Evolutionary conservation across 37 sponge, comb jelly and placozoan genomes (phyloP), one percentile per base, ranked within the genome.

Genomic region (Amphimedon queenslandica): DNA sequence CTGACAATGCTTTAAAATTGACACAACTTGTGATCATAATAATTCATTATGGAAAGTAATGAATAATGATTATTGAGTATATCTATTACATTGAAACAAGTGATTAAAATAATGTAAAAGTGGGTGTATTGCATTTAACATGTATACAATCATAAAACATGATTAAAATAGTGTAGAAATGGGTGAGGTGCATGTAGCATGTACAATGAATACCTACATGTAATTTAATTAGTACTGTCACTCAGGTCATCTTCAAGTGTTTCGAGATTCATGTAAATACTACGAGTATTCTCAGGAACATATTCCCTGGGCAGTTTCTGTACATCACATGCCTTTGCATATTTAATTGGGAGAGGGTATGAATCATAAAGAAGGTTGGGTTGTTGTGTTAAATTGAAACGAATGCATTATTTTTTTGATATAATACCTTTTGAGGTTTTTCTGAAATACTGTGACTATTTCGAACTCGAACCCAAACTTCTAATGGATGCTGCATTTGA

Each of bases 81-180:
- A 47, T 47, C 51, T 18, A 13, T 13, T 47, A 47, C 63, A 43
- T 2, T 64, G 30, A 29, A 47, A 76, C 64, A 51, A 5, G 36
- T 20, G 39, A 53, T 66, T n/a, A 81, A 31, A 40, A 74, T 67
- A 57, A 42, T 42, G 39, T 81, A 81, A 41, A 81, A 81, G 57
- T 51, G 23, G 72, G 36, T 68, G 67, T 73, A 4, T 21, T 73
- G 42, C 1, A 8, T 10, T n/a, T n/a, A n/a, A n/a, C n/a, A n/a
- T n/a, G n/a, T n/a, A n/a, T n/a, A n/a, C n/a, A n/a, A n/a, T n/a
- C n/a, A n/a, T n/a, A n/a, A n/a, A n/a, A n/a, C n/a, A n/a, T n/a
- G n/a, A n/a, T n/a, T n/a, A n/a, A n/a, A n/a, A n/a, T n/a, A n/a
- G n/a, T n/a, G n/a, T n/a, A n/a, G n/a, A n/a, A n/a, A n/a, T n/a